Evolutionary conservation across 2,797 vertebrate species (phyloP), one percentile per base, ranked within the genome.

Genomic region (Gouania willdenowi): DNA sequence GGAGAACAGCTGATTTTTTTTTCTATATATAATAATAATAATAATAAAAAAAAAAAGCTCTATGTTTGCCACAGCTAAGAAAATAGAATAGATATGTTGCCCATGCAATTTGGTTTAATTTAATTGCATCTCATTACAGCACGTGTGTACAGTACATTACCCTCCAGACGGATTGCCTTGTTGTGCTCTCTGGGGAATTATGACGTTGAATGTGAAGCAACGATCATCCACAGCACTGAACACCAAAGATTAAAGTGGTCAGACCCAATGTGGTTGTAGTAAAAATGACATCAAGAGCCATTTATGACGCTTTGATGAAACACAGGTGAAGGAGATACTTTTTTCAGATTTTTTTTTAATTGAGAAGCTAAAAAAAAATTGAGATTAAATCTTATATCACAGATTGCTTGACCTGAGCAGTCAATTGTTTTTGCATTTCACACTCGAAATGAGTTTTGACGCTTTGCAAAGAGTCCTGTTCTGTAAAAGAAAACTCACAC

Each of bases 1-100:
- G 87, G 91, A 88, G 89, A 87, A 91, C 9, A 38, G 32, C 21
- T 22, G 18, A 28, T 27, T 29, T 38, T 16, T 31, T 17, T 40
- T 8, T 17, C 52, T 29, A 33, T n/a, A n/a, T n/a, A n/a, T n/a
- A n/a, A n/a, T n/a, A n/a, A n/a, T n/a, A n/a, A n/a, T n/a, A 51
- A 27, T 25, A 40, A 47, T 57, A 41, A 26, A 2, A 17, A 24
- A 47, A 12, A 31, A 37, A n/a, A n/a, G n/a, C n/a, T n/a, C n/a
- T n/a, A n/a, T n/a, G n/a, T n/a, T n/a, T n/a, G n/a, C n/a, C n/a
- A n/a, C 20, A 20, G 3, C 34, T 32, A 3, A 27, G 25, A 41
- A 40, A 49, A 41, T 62, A 52, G 57, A 40, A 68, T 46, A 47
- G 46, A 49, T 27, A 34, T 61, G 48, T 56, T 59, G 51, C 61